Conservation (phyloP, 1,140 invertebrate species). For the Drosophila carrolli region DNA sequence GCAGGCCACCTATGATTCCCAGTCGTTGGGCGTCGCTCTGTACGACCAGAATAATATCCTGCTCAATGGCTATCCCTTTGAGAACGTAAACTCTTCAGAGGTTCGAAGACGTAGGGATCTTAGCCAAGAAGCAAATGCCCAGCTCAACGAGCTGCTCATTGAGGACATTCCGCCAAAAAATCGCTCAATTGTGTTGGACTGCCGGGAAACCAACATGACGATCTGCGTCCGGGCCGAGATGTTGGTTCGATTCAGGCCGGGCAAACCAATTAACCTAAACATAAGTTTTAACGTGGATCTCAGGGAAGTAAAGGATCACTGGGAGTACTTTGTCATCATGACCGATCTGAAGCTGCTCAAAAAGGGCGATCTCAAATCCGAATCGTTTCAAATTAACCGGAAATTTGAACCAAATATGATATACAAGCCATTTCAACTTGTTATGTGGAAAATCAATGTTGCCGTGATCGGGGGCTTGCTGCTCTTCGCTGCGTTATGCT, state of each 20-base stretch:
- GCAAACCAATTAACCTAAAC: slow-evolving; percentile 65
- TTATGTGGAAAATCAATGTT: slow-evolving; percentile 75
- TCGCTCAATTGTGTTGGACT: slow-evolving; percentile 80
- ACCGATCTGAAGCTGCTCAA: slow-evolving; percentile 59
- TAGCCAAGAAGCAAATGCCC: slow-evolving; percentile 67
- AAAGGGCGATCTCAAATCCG: slow-evolving; percentile 56
- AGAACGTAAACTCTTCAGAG: slow-evolving; percentile 30
- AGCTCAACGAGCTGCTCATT: slow-evolving; percentile 45
- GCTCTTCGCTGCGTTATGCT: slow-evolving; percentile 59
- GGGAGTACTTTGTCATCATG: slow-evolving; percentile 79
- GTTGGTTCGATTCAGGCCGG: slow-evolving; percentile 64
- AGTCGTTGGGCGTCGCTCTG: slow-evolving; percentile 54
- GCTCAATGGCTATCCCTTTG: slow-evolving; percentile 57
- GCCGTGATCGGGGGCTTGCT: slow-evolving; percentile 72
- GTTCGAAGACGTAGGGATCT: slow-evolving; percentile 50
- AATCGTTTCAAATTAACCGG: slow-evolving; percentile 42
- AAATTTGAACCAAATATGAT: slow-evolving; percentile 78
- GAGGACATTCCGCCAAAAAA: slow-evolving; percentile 69
- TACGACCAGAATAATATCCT: slow-evolving; percentile 67
- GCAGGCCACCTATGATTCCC: slow-evolving; percentile 66
- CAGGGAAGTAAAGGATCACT: slow-evolving; percentile 74
- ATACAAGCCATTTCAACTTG: slow-evolving; percentile 55
- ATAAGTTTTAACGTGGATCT: slow-evolving; percentile 75
- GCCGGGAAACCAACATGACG: slow-evolving; percentile 65
- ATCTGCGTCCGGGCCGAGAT: slow-evolving; percentile 71